phyloP scores from a whole-genome alignment of 2,888 invertebrate genomes.

The Toxonevra muliebris region DNA sequence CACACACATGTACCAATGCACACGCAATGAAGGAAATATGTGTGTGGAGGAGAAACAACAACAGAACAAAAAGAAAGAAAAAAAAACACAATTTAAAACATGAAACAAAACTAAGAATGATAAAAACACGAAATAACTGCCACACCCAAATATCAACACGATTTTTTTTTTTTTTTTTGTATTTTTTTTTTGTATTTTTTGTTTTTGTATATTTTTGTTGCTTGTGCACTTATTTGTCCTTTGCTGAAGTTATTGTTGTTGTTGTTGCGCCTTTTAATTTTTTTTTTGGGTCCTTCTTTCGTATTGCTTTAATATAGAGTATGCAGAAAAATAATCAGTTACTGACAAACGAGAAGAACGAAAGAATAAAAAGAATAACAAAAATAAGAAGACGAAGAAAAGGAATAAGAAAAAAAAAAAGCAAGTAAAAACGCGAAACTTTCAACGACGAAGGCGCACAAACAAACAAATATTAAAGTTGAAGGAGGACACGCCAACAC shows the following conservation, averaged over 20 bases:
- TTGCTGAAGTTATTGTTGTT: background rate
- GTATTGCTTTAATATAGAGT: background rate
- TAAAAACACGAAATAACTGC: conserved; percentile 26
- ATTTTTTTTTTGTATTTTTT: background rate
- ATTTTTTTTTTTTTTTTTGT: conserved; percentile 18
- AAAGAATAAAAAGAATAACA: background rate
- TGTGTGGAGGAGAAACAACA: background rate
- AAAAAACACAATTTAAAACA: conserved; percentile 11
- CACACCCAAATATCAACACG: conserved; percentile 35
- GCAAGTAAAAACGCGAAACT: conserved; percentile 16
- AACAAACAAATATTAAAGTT: conserved; percentile 11
- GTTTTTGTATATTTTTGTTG: background rate
- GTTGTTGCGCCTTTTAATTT: conserved; percentile 12
- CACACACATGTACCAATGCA: background rate
- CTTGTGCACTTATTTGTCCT: conserved; percentile 17
- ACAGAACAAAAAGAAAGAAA: conserved; percentile 2
- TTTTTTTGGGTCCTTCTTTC: conserved; percentile 9
- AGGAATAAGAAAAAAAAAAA: conserved; percentile 15
- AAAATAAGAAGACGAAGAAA: background rate
- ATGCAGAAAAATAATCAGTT: conserved; percentile 1
- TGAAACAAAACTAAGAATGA: conserved; percentile 14
- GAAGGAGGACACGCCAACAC: background rate
- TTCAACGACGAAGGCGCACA: conserved; percentile 9
- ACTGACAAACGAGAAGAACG: background rate
- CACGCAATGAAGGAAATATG: background rate